Evolutionary conservation across 2,113 vertebrate genomes (phyloP).

Genomic region (Platichthys flesus): DNA sequence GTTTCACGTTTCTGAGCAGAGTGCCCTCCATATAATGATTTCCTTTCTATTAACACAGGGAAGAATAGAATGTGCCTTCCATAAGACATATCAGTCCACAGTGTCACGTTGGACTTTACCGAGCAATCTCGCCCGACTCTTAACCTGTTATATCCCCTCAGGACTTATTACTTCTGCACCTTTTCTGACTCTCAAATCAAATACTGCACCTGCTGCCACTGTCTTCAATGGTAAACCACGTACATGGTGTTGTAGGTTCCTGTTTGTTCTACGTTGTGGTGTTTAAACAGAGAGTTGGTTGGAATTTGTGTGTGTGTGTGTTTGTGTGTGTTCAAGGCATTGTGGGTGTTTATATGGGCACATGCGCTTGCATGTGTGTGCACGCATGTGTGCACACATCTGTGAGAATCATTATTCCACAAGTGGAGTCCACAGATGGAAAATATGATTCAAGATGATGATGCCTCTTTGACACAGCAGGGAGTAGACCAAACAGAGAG

Average conservation of each 20-base stretch:
- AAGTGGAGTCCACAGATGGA: slow-evolving; percentile 75
- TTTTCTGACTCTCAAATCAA: slow-evolving; percentile 25
- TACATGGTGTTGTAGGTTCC: slow-evolving; percentile 40
- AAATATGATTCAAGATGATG: slow-evolving; percentile 74
- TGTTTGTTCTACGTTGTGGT: slow-evolving; percentile 33
- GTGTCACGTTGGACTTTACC: slow-evolving; percentile 30
- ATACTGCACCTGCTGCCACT: slow-evolving; percentile 57
- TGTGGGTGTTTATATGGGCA: slow-evolving; percentile 55
- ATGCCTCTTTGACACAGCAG: slow-evolving; percentile 73
- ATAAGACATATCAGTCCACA: slow-evolving; percentile 23
- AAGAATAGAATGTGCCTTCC: slow-evolving; percentile 38
- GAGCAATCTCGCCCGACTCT: slow-evolving; percentile 49
- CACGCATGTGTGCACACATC: slow-evolving; percentile 60
- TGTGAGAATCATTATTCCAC: slow-evolving; percentile 74
- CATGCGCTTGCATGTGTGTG: slow-evolving; percentile 34
- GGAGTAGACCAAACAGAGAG: slow-evolving; percentile 50
- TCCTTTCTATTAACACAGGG: slow-evolving; percentile 13
- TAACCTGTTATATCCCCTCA: slow-evolving; percentile 44
- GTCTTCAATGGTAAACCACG: slow-evolving; percentile 19
- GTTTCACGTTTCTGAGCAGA: background rate
- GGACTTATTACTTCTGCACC: slow-evolving; percentile 6
- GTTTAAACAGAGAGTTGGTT: slow-evolving; percentile 37
- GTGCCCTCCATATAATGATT: slow-evolving; percentile 27
- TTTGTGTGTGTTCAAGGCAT: slow-evolving; percentile 23
- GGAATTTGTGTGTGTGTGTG: background rate